These are phyloP conservation scores for Phymastichus coffea DNA, from an alignment of 1,140 invertebrate genomes.

Conservation along the genomic window DNA sequence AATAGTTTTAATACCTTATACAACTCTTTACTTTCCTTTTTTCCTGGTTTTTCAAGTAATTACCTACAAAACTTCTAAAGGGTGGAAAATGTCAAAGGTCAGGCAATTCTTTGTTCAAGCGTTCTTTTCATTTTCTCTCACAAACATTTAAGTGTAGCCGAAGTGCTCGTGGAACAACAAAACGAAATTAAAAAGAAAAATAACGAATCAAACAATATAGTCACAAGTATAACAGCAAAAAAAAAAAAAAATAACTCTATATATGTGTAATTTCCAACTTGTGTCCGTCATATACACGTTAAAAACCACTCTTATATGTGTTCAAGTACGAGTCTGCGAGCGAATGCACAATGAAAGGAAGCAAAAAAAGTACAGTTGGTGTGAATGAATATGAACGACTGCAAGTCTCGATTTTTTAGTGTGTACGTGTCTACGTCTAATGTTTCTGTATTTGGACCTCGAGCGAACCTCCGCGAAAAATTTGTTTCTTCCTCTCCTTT, in stretches of 20 bases:
- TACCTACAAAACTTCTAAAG: too few species aligned
- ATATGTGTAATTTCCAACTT: slow-evolving; percentile 57
- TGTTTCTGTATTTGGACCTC: slow-evolving; percentile 48
- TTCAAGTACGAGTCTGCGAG: slow-evolving; percentile 48
- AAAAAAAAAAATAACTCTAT: neutral
- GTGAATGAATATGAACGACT: neutral
- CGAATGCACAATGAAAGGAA: slow-evolving; percentile 45
- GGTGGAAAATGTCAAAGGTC: too few species aligned
- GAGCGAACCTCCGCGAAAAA: slow-evolving; percentile 15
- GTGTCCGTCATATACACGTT: slow-evolving; percentile 59
- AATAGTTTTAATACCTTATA: too few species aligned
- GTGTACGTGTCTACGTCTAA: slow-evolving; percentile 58
- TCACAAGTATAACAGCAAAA: neutral
- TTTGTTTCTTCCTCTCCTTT: too few species aligned
- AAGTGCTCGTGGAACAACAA: neutral
- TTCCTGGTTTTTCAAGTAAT: too few species aligned
- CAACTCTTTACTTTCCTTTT: too few species aligned
- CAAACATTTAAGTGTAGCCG: neutral
- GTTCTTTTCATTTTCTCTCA: slow-evolving; percentile 4
- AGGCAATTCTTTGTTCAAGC: too few species aligned
- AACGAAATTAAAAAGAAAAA: neutral
- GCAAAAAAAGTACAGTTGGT: slow-evolving; percentile 29
- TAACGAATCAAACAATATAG: neutral
- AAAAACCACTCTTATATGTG: slow-evolving; percentile 53
- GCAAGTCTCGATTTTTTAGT: slow-evolving; percentile 2